Conservation (phyloP, 1,140 invertebrate species). For the Trichoplusia ni region DNA sequence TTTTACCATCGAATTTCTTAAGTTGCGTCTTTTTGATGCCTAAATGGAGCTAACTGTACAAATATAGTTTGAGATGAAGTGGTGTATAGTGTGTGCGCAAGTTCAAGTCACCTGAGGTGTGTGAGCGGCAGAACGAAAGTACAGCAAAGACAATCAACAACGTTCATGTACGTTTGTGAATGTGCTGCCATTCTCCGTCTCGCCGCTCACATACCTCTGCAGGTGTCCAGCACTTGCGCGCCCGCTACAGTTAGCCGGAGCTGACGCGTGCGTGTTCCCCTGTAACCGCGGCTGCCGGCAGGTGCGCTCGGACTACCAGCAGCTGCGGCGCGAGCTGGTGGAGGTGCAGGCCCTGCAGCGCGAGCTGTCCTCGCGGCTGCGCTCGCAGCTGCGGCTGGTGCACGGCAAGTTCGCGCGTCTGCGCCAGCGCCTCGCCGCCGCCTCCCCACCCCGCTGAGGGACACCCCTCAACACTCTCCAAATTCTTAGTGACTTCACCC, state of each 20-base stretch:
- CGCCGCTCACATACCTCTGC: no score
- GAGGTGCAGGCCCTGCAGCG: conserved; percentile 78
- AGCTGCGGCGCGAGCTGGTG: conserved; percentile 73
- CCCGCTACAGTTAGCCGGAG: conserved; percentile 3
- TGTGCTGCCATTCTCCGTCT: no score
- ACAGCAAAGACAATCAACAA: no score
- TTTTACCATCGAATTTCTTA: no score
- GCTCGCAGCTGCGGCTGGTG: conserved; percentile 73
- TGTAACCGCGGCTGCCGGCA: conserved; percentile 32
- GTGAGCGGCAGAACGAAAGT: no score
- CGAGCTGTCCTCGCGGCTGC: conserved; percentile 73
- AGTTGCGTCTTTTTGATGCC: no score
- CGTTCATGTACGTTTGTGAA: no score
- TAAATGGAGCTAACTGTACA: no score
- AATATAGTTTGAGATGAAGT: no score
- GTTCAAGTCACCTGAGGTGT: no score
- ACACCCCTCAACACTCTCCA: background rate
- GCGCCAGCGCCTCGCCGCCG: conserved; percentile 71
- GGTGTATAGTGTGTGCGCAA: no score
- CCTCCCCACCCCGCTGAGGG: conserved; percentile 59
- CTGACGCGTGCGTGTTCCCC: background rate
- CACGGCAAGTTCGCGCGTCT: conserved; percentile 76
- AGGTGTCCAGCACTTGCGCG: no score
- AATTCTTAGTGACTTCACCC: background rate
- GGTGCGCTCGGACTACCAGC: conserved; percentile 79